A percentile compares a stretch with the other conserved stretches of the same genome.
phyloP scores from a whole-genome alignment of 2,113 vertebrate genomes.

The Pongo pygmaeus region DNA sequence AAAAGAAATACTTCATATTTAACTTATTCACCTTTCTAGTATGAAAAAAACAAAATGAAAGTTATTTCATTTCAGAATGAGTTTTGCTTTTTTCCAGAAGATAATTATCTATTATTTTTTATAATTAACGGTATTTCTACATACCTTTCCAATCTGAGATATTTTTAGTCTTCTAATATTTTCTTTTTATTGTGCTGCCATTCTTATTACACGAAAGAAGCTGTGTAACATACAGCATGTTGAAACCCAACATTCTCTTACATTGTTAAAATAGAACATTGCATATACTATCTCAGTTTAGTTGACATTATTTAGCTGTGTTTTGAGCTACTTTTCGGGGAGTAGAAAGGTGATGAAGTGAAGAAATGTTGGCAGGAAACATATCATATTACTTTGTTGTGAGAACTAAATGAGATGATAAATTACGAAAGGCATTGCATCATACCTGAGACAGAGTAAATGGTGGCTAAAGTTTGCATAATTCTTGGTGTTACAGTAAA shows the following conservation, averaged over 20 bases:
- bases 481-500: neutral
- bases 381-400: neutral
- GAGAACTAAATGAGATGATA: neutral
- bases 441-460: neutral
- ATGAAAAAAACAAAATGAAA: constrained; percentile 31
- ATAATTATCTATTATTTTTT: constrained; percentile 25
- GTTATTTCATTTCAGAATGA: neutral
- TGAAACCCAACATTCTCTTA: neutral
- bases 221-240: neutral
- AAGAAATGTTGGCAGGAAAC: neutral
- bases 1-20: constrained; percentile 4
- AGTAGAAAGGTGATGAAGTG: neutral
- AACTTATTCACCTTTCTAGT: neutral
- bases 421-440: neutral
- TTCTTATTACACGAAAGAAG: constrained; percentile 15
- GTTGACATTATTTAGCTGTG: constrained; percentile 3
- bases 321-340: neutral
- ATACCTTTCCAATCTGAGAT: neutral
- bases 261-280: neutral
- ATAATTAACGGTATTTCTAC: neutral
- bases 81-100: neutral
- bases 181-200: neutral
- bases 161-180: constrained; percentile 1
- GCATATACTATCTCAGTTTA: neutral
- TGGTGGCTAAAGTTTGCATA: neutral